Base-by-base conservation (phyloP, 2,113 vertebrate species). In the Edolisoma coerulescens region DNA sequence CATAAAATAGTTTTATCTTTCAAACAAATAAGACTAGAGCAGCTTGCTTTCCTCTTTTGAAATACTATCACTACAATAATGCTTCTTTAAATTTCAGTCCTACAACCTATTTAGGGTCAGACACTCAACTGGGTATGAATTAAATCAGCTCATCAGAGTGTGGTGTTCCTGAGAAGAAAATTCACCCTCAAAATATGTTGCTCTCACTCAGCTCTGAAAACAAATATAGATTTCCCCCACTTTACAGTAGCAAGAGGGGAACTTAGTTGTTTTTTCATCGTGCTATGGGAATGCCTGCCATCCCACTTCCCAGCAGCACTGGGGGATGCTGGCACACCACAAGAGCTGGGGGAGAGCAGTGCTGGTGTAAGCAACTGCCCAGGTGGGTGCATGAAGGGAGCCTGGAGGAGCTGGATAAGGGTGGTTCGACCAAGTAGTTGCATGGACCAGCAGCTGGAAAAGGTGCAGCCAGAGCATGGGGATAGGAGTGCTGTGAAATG, bases 331-430 rank as follows among this genome's bases (percentile, higher is more conserved):
- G 89, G 28, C 57, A 59, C 3, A 11, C 47, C 4, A 5, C 2
- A 14, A 20, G 50, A 76, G 49, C 49, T 39, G 13, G 26, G 19
- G 12, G 28, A 83, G 26, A 80, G 35, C 42, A 44, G 32, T 3
- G 0, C 5, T 6, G 52, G 33, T 32, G 16, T 3, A 3, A 80
- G 35, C 20, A 11, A 4, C 49, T 35, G 15, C 13, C 7, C 0
- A 0, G 52, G 35, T 11, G 23, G 56, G 32, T 54, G 35, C 44
- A 22, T 11, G 3, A 68, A 39, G 32, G n/a, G 39, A 63, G 16
- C 3, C 41, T 37, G 73, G 69, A 82, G 56, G 54, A 63, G n/a
- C 3, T 76, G 68, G 42, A 4, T 41, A 56, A 84, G 33, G 21
- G 16, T 11, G 49, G 50, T 33, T 61, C 0, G 0, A 41, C 22